Evolutionary conservation across 2,797 vertebrate species (phyloP).

Genomic region (Pseudomugil gertrudae): DNA sequence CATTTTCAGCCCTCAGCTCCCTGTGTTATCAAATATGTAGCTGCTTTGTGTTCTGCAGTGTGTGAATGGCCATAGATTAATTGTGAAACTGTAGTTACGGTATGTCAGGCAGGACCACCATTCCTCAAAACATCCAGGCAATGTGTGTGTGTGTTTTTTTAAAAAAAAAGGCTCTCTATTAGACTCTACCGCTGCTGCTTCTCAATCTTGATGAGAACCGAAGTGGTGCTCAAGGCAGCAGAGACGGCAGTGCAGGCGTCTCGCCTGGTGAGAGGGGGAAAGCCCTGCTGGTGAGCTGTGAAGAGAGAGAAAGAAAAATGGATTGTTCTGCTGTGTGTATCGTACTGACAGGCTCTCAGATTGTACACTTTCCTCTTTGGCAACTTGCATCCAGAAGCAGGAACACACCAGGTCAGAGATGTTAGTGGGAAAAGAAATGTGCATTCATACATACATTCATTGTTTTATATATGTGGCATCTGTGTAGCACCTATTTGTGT

Average conservation of each 20-base stretch:
- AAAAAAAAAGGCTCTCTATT: constrained; percentile 29
- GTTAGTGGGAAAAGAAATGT: constrained; percentile 22
- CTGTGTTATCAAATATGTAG: neutral
- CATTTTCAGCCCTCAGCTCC: neutral
- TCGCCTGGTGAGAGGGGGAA: constrained; percentile 56
- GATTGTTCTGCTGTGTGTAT: constrained; percentile 54
- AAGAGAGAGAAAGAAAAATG: constrained; percentile 42
- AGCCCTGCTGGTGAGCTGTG: constrained; percentile 50
- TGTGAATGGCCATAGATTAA: constrained; percentile 7
- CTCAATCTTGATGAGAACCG: constrained; percentile 42
- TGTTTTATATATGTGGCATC: neutral
- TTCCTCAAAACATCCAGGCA: neutral
- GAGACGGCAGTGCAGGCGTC: constrained; percentile 52
- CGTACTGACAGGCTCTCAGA: constrained; percentile 48
- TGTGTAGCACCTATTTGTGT: constrained; percentile 8
- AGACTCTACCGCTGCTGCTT: constrained; percentile 28
- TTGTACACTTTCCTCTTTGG: constrained; percentile 29
- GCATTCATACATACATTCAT: no score
- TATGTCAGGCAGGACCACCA: constrained; percentile 8
- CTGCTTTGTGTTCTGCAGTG: constrained; percentile 8
- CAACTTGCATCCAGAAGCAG: constrained; percentile 22
- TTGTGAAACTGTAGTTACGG: constrained; percentile 5
- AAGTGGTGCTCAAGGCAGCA: constrained; percentile 28
- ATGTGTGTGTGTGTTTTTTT: neutral
- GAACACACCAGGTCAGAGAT: constrained; percentile 17